phyloP scores from a whole-genome alignment of 2,113 vertebrate species.

The Syngnathoides biaculeatus region DNA sequence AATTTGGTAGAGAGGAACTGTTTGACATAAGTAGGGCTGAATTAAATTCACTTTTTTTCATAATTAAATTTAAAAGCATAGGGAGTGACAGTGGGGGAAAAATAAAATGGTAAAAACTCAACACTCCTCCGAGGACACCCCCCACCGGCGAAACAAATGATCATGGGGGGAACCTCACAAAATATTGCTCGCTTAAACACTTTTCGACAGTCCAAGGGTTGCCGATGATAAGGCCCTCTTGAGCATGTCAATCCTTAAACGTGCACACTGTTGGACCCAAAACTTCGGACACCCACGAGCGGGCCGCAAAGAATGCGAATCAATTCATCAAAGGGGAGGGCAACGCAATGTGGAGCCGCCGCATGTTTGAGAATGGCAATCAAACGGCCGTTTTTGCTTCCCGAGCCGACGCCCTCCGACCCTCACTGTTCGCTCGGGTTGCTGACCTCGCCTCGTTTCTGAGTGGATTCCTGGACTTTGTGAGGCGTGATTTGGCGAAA shows the following conservation, averaged over 20 bases:
- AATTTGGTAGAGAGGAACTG: too few species aligned
- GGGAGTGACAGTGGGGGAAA: too few species aligned
- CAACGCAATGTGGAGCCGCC: too few species aligned
- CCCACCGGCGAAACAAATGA: not conserved
- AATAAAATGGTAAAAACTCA: not conserved
- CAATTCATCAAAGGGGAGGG: not conserved
- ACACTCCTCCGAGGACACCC: not conserved
- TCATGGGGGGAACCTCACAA: not conserved
- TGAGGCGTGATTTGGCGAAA: constrained; percentile 4
- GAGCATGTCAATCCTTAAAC: not conserved
- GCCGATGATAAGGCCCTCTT: not conserved
- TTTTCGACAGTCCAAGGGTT: not conserved
- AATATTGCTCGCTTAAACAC: not conserved
- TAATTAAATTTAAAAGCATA: too few species aligned
- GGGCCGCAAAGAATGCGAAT: constrained; percentile 32
- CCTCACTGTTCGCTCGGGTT: not conserved
- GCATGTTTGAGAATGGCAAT: too few species aligned
- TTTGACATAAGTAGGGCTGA: too few species aligned
- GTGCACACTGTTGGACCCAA: not conserved
- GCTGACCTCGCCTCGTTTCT: not conserved
- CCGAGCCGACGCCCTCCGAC: not conserved
- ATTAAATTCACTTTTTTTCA: too few species aligned
- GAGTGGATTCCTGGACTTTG: not conserved
- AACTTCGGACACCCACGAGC: not conserved
- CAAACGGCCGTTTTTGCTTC: not conserved